phyloP scores from a whole-genome alignment of 2,797 vertebrate genomes.

The Microhierax caerulescens region DNA sequence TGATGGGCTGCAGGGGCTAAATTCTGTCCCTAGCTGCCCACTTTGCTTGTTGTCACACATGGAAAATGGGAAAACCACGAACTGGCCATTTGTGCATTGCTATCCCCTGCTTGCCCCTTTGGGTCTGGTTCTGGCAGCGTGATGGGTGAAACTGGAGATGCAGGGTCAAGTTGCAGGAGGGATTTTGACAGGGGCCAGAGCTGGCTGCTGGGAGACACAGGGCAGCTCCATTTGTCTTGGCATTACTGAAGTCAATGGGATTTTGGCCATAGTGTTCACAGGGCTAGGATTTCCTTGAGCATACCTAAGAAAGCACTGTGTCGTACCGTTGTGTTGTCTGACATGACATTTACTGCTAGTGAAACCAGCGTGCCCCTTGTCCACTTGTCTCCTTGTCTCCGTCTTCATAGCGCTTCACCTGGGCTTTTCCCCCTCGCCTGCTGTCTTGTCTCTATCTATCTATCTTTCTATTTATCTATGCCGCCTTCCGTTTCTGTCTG shows the following conservation, averaged over 20 bases:
- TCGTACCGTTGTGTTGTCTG: neutral
- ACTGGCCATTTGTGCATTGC: neutral
- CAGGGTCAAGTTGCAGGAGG: neutral
- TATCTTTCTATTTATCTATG: neutral
- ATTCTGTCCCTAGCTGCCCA: neutral
- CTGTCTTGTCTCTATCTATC: neutral
- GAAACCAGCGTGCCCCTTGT: neutral
- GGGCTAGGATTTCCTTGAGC: neutral
- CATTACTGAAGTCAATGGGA: slow-evolving; percentile 33
- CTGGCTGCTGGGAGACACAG: neutral
- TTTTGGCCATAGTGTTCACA: slow-evolving; percentile 6
- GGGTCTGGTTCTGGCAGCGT: neutral
- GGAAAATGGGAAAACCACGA: neutral
- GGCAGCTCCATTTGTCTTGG: neutral
- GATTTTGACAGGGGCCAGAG: neutral
- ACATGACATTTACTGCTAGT: neutral
- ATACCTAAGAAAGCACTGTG: neutral
- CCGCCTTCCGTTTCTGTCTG: neutral
- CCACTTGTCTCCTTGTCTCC: neutral
- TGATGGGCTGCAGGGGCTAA: neutral
- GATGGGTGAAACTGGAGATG: slow-evolving; percentile 16
- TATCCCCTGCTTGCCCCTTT: neutral
- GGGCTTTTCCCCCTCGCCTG: neutral
- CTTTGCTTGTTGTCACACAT: neutral
- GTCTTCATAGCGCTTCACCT: neutral